phyloP scores from a whole-genome alignment of 1,140 invertebrate genomes.

The Acyrthosiphon pisum region DNA sequence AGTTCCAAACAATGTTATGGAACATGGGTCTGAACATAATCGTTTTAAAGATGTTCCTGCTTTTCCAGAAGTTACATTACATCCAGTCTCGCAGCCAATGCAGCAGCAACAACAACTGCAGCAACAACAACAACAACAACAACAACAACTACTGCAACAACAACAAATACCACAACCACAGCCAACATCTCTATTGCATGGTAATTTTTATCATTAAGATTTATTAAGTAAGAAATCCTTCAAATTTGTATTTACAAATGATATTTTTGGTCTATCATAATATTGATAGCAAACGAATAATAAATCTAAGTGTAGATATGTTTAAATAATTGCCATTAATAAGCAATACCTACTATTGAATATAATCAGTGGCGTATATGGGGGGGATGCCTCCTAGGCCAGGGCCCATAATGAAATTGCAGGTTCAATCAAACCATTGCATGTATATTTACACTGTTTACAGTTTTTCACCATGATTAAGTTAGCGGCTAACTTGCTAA shows the following conservation, averaged over 20 bases:
- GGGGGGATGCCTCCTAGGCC: too few species aligned
- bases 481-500: too few species aligned
- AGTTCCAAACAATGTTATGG: conserved; percentile 59
- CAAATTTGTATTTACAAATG: background rate
- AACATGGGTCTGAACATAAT: conserved; percentile 55
- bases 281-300: background rate
- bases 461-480: too few species aligned
- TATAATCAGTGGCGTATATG: too few species aligned
- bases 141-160: conserved; percentile 61
- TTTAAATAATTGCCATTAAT: background rate
- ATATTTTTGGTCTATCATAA: background rate
- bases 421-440: too few species aligned
- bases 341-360: background rate
- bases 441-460: too few species aligned
- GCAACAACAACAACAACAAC: conserved; percentile 58
- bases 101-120: conserved; percentile 62
- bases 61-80: conserved; percentile 79
- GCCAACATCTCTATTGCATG: conserved; percentile 74
- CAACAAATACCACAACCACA: conserved; percentile 59
- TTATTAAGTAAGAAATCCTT: background rate
- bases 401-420: too few species aligned
- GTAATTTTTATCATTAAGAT: conserved; percentile 72
- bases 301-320: background rate
- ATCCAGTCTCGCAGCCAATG: conserved; percentile 69
- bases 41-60: conserved; percentile 65